Percentiles rank a stretch among this genome's conserved stretches.
phyloP scores from a whole-genome alignment of 2,888 invertebrate genomes.

The Venustoraphidia nigricollis region DNA sequence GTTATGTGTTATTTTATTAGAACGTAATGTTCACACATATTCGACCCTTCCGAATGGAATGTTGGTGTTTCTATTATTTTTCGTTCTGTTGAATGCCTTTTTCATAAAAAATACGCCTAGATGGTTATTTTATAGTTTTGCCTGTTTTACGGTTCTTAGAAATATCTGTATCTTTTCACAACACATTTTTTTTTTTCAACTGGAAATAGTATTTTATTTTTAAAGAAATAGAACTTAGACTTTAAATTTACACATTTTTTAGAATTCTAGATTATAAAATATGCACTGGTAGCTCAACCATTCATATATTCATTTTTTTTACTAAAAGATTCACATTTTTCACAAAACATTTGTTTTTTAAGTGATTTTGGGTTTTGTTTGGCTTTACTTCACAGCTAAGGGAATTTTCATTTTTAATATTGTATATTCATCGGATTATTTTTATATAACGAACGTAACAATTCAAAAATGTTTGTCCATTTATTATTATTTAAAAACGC shows the following conservation, averaged over 20 bases:
- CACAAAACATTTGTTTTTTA: constrained; percentile 13
- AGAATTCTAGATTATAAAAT: constrained; percentile 6
- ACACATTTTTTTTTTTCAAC: too few species aligned
- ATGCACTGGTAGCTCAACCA: constrained; percentile 32
- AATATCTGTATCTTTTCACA: too few species aligned
- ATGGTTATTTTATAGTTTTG: constrained; percentile 7
- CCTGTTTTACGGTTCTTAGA: neutral
- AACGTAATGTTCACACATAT: neutral
- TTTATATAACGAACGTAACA: too few species aligned
- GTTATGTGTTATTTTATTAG: constrained; percentile 29
- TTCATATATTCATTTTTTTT: constrained; percentile 21
- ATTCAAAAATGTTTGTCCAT: too few species aligned
- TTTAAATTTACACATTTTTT: too few species aligned
- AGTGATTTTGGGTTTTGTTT: constrained; percentile 18
- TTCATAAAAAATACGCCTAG: constrained; percentile 5
- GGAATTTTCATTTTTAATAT: constrained; percentile 7
- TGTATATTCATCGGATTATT: constrained; percentile 9
- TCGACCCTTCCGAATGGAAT: constrained; percentile 17
- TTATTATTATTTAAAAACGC: too few species aligned
- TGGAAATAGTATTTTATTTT: too few species aligned
- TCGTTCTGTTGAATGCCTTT: constrained; percentile 8
- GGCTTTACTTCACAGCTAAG: constrained; percentile 10
- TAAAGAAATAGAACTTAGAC: too few species aligned
- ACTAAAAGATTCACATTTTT: too few species aligned
- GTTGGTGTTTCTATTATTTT: constrained; percentile 23